A percentile compares a stretch with the other conserved stretches of the same genome.
These are phyloP conservation scores for Artibeus jamaicensis DNA, from an alignment of 2,797 vertebrate genomes.

Conservation along the genomic window DNA sequence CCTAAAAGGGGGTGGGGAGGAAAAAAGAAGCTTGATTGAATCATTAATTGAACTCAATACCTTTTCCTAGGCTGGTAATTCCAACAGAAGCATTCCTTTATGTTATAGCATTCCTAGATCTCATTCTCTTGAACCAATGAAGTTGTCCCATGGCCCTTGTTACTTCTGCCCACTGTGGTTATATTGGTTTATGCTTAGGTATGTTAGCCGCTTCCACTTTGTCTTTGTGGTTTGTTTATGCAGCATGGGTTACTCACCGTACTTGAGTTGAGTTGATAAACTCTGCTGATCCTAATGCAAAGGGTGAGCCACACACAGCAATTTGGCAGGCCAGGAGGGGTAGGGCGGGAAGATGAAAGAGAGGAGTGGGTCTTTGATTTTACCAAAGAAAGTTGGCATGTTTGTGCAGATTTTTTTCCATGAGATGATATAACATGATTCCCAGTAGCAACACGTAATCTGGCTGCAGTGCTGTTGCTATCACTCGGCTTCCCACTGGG, in stretches of 20 bases:
- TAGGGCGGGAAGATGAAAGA: constrained; percentile 68
- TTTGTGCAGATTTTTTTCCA: constrained; percentile 67
- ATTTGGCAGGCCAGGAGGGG: background rate
- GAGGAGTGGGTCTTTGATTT: constrained; percentile 68
- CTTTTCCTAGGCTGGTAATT: constrained; percentile 12
- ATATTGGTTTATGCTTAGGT: background rate
- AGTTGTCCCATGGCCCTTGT: background rate
- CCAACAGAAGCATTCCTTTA: background rate
- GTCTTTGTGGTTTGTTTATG: constrained; percentile 17
- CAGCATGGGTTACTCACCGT: constrained; percentile 48
- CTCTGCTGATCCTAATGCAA: constrained; percentile 21
- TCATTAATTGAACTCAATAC: background rate
- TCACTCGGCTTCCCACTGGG: background rate
- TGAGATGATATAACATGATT: constrained; percentile 63
- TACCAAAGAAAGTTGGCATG: constrained; percentile 58
- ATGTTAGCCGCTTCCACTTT: background rate
- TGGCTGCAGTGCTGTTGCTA: constrained; percentile 49
- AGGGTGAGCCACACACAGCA: constrained; percentile 34
- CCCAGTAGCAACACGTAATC: constrained; percentile 51
- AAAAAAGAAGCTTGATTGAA: background rate
- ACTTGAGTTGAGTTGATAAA: constrained; percentile 49
- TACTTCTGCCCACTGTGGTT: background rate
- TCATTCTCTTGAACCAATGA: background rate
- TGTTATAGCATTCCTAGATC: background rate
- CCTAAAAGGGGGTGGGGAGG: background rate